A percentile compares a stretch with the other conserved stretches of the same genome.
phyloP scores from a whole-genome alignment of 1,140 invertebrate genomes.

The Cotesia glomerata region DNA sequence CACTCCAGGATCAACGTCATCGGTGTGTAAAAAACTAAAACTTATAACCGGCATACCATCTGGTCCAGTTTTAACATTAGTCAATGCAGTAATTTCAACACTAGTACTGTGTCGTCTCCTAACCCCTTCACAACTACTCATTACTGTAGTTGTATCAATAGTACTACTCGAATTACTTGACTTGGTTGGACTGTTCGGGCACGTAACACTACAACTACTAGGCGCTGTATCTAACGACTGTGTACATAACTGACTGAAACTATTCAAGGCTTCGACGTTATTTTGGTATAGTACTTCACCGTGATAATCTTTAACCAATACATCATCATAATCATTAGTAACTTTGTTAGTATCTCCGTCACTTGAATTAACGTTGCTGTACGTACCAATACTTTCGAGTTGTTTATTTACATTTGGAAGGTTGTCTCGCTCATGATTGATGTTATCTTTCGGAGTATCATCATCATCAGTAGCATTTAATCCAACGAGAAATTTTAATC shows the following conservation, averaged over 20 bases:
- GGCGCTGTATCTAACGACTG: conserved; percentile 15
- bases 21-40: conserved; percentile 50
- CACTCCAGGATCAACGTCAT: conserved; percentile 34
- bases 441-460: background rate
- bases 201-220: background rate
- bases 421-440: background rate
- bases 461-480: conserved; percentile 2
- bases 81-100: conserved; percentile 51
- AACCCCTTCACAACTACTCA: background rate
- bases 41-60: conserved; percentile 56
- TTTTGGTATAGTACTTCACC: conserved; percentile 42
- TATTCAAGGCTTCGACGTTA: conserved; percentile 32
- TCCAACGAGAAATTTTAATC: conserved; percentile 1
- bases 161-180: background rate
- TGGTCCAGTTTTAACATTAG: conserved; percentile 45
- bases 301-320: background rate
- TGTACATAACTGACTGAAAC: conserved; percentile 28
- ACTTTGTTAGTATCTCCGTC: background rate
- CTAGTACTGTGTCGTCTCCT: conserved; percentile 43
- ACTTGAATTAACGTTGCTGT: background rate
- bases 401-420: background rate
- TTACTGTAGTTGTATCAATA: background rate
- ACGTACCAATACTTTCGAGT: background rate
- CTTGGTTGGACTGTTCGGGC: background rate
- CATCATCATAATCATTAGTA: background rate